phyloP scores from a whole-genome alignment of 2,888 invertebrate species.

The Eupithecia abbreviata region DNA sequence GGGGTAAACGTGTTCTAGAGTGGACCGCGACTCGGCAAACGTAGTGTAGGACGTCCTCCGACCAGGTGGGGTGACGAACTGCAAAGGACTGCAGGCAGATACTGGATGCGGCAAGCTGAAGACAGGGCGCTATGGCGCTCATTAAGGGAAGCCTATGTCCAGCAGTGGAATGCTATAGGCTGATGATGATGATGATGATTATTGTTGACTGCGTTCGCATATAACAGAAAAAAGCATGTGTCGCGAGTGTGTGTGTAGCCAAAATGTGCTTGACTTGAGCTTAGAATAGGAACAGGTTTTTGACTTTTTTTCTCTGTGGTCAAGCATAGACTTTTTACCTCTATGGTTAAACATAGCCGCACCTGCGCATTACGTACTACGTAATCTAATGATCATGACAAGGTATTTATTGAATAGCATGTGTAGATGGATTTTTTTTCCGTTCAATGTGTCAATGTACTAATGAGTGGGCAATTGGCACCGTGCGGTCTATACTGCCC shows the following conservation, averaged over 20 bases:
- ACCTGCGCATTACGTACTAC: background rate
- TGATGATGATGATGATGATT: no score
- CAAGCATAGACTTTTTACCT: slow-evolving; percentile 1
- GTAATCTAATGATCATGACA: slow-evolving; percentile 14
- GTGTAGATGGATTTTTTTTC: slow-evolving; percentile 16
- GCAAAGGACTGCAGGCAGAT: no score
- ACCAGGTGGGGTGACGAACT: no score
- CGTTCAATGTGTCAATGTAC: slow-evolving; percentile 44
- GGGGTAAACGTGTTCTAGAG: no score
- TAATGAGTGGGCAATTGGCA: slow-evolving; percentile 52
- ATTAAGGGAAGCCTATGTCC: no score
- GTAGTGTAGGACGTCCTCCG: no score
- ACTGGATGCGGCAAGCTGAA: no score
- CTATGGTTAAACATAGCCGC: background rate
- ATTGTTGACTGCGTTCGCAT: background rate
- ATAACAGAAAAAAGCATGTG: background rate
- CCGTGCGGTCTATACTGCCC: slow-evolving; percentile 16
- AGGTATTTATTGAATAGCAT: slow-evolving; percentile 28
- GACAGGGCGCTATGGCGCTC: no score
- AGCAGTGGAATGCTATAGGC: no score
- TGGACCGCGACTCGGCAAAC: no score
- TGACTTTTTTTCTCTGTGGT: background rate
- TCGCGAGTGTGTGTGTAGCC: background rate
- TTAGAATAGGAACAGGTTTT: background rate
- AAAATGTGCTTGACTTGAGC: background rate